Evolutionary conservation across 2,888 invertebrate species (phyloP), one percentile per base, ranked within the genome.

Genomic region (Sycophila texana): DNA sequence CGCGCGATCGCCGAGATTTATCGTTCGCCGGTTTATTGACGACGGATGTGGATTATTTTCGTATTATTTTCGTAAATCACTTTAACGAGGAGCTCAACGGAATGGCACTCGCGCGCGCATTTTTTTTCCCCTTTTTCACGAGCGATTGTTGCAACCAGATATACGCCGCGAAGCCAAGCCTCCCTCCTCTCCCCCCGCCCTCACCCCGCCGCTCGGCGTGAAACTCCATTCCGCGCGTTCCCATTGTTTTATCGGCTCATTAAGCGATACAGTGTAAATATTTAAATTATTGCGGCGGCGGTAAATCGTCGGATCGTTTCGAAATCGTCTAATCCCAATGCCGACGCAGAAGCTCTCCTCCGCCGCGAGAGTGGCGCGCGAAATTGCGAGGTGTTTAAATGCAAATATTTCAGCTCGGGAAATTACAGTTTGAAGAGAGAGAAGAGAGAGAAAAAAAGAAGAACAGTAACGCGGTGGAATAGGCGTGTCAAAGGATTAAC

Each of bases 51-150:
- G 72, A 67, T 80, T 79, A 79, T n/a, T n/a, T n/a, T n/a, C n/a
- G n/a, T n/a, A n/a, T 79, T 80, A 76, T 80, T 80, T 76, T 80
- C 75, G 76, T 80, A 80, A 80, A 80, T 80, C 75, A 80, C 78
- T 78, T 78, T 78, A 78, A 78, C 74, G 66, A 78, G 74, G 20
- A 26, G 22, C 60, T 30, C 53, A 26, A 30, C 18, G 39, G n/a
- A 39, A 60, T 10, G 16, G 12, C 22, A 20, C 53, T n/a, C 10
- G 16, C 53, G 53, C 10, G 16, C 53, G 53, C 53, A n/a, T 53
- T n/a, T n/a, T 53, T 53, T n/a, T 53, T 53, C 14, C 14, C 16
- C 14, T 57, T 26, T 22, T 60, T 1, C 16, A 49, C 10, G n/a
- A 0, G n/a, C 22, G 55, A 39, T 65, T 74, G 65, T 57, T 65